Base-by-base conservation (phyloP, 2,113 vertebrate genomes). In the Lycaon pictus region DNA sequence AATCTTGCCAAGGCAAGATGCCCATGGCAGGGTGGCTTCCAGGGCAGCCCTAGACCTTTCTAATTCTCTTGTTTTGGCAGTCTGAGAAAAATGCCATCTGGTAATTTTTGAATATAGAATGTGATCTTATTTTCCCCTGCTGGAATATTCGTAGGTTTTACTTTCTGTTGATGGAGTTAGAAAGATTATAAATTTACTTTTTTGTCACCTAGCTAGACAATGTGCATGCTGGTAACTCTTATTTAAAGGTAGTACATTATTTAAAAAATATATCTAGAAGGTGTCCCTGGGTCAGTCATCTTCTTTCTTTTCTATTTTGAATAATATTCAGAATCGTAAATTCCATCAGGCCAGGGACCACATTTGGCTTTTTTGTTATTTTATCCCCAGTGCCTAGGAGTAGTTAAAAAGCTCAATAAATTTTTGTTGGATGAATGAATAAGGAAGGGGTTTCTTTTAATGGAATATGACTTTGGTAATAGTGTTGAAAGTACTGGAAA, bases 361-460 rank as follows among this genome's bases (percentile, higher is more conserved):
- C 87, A 77, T 87, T 82, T 92, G 67, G 32, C 74, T 60, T 93
- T 79, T 94, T 95, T 62, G 77, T 56, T 94, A 43, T 48, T 88
- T 16, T 83, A 22, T 95, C 56, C 6, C 62, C 43, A 95, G 35
- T 83, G 25, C 17, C 22, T 87, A 90, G 58, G n/a, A 95, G 32
- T 90, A 77, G 48, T 86, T 89, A 85, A 94, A 94, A 94, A 82
- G 27, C n/a, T 94, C 37, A 72, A 72, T 51, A 89, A 16, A 92
- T 51, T 95, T 97, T 96, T 96, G 35, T 94, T 92, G 63, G 51
- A 65, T 87, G 55, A 65, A 88, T 93, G 35, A 97, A 65, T 90
- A 27, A 93, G 19, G 69, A 90, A 88, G 22, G 5, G 15, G 60
- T 96, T 93, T 85, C 17, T 22, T 37, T 84, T 48, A 90, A 84